Evolutionary conservation across 2,797 vertebrate genomes (phyloP).

Genomic region (Dermochelys coriacea): DNA sequence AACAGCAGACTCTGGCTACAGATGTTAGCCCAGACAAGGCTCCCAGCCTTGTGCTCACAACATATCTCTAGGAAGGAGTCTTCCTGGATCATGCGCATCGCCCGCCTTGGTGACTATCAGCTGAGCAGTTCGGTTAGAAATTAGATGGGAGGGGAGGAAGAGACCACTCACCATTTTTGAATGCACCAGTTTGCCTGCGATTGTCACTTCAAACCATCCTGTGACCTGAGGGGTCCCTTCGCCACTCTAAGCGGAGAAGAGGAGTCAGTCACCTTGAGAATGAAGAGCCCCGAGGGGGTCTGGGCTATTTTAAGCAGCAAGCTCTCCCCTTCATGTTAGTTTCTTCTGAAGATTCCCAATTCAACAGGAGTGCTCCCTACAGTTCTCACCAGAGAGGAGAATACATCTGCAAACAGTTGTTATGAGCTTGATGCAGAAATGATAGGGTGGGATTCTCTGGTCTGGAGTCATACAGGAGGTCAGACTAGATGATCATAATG

Average conservation of each 20-base stretch:
- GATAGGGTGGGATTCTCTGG: neutral
- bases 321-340: neutral
- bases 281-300: neutral
- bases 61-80: neutral
- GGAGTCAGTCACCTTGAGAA: neutral
- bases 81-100: neutral
- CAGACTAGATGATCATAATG: neutral
- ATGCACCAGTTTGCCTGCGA: conserved; percentile 75
- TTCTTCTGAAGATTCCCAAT: neutral
- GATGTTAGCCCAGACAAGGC: neutral
- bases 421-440: neutral
- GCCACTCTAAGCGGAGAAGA: conserved; percentile 26
- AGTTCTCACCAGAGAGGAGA: neutral
- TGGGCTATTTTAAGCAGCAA: neutral
- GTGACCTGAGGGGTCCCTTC: conserved; percentile 75
- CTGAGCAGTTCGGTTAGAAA: neutral
- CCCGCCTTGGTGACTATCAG: neutral
- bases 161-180: conserved; percentile 76
- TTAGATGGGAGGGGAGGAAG: neutral
- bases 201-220: conserved; percentile 77
- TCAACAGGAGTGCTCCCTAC: neutral
- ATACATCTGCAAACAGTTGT: neutral
- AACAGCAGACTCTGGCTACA: neutral
- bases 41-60: neutral
- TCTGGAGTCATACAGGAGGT: neutral